Percentiles rank a stretch among this genome's conserved stretches.
Evolutionary conservation across 30 jellyfish, hydroid and myxozoan species (phyloP).

Genomic region (Aurelia aurita): DNA sequence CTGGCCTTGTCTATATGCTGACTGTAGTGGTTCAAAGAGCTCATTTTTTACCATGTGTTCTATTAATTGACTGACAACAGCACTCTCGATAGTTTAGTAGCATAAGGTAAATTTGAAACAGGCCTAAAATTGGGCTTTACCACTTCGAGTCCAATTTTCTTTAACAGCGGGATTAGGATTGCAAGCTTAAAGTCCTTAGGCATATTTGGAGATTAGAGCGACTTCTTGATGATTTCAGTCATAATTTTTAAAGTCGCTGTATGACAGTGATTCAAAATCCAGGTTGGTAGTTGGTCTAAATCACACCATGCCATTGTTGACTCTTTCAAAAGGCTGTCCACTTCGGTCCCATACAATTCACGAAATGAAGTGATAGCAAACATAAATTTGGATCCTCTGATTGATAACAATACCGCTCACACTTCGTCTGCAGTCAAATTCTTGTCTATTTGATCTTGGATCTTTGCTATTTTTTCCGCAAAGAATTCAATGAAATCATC

Average conservation of each 20-base stretch:
- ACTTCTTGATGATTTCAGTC: conserved; percentile 63
- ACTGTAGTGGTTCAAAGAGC: too few species aligned
- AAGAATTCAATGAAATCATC: neutral
- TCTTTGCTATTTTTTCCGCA: conserved; percentile 1
- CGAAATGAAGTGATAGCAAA: conserved; percentile 11
- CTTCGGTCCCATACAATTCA: neutral
- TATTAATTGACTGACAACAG: too few species aligned
- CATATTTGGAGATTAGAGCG: conserved; percentile 72
- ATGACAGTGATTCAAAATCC: conserved; percentile 58
- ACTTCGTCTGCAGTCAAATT: neutral
- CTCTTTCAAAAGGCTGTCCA: neutral
- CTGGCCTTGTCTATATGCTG: too few species aligned
- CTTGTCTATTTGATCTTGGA: conserved; percentile 5
- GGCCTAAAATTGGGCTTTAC: conserved; percentile 65
- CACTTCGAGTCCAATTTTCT: conserved; percentile 70
- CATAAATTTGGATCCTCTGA: conserved; percentile 43
- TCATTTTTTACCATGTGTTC: too few species aligned
- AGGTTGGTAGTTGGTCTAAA: neutral
- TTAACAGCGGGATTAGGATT: conserved; percentile 60
- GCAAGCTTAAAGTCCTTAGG: conserved; percentile 68
- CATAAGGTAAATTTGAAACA: too few species aligned
- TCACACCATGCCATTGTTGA: neutral
- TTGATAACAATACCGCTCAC: neutral
- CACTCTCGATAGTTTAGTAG: too few species aligned
- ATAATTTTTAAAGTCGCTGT: conserved; percentile 47